These are phyloP conservation scores for Catostomus latipinnis DNA, from an alignment of 2,797 vertebrate genomes.

Conservation along the genomic window DNA sequence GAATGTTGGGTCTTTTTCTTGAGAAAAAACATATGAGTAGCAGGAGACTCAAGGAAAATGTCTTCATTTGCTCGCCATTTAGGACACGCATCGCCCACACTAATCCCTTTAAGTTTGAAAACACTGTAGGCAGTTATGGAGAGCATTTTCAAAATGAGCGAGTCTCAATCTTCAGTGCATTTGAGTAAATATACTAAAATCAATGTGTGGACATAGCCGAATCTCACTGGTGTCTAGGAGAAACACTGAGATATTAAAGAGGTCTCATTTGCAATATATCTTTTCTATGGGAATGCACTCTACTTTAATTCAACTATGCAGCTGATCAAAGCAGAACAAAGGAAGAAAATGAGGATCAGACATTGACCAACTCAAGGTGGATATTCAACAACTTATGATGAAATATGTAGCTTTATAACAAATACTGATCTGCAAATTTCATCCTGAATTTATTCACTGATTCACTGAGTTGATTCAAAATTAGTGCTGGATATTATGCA, in stretches of 20 bases:
- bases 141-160: too few species aligned
- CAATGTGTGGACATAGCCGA: not conserved
- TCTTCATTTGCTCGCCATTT: not conserved
- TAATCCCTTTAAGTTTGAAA: too few species aligned
- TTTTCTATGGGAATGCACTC: not conserved
- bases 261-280: not conserved
- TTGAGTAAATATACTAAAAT: too few species aligned
- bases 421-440: not conserved
- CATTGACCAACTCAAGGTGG: slow-evolving; percentile 1
- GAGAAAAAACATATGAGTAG: not conserved
- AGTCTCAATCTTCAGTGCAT: too few species aligned
- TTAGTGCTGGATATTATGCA: not conserved
- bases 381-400: not conserved
- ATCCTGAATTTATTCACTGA: not conserved
- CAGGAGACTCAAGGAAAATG: not conserved
- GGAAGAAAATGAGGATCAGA: slow-evolving; percentile 6
- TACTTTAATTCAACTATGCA: not conserved
- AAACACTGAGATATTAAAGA: not conserved
- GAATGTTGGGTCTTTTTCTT: not conserved
- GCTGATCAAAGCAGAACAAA: not conserved
- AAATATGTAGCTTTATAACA: not conserved
- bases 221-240: not conserved
- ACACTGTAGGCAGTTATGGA: too few species aligned
- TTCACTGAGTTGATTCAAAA: not conserved
- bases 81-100: too few species aligned